Base-by-base conservation (phyloP, 2,113 vertebrate species). In the Cisticola juncidis region DNA sequence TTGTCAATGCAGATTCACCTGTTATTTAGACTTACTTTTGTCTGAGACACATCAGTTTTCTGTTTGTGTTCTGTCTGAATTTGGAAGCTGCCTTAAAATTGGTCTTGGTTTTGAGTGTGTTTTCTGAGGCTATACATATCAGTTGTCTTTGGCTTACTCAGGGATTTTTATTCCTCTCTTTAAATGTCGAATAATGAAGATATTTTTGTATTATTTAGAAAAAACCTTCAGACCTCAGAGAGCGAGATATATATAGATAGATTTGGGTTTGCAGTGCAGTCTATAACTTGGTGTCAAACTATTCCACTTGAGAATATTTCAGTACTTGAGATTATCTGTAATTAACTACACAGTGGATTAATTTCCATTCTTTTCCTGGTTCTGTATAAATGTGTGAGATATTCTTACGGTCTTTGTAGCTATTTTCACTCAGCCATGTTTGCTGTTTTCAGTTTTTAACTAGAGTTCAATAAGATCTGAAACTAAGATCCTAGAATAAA, bases 151-250 rank as follows among this genome's bases (percentile, higher is more conserved):
- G 95, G 95, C 97, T 96, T 98, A 98, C 98, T 98, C 98, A 98
- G 98, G 98, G 98, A 98, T 98, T 98, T 98, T 96, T 98, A 98
- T 97, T 98, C 97, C 96, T 97, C 98, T 96, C 93, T 97, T 98
- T 97, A 96, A 97, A 96, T 97, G 97, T 97, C 94, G 97, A 87
- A 96, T 98, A 97, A 95, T 96, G 94, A 96, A 96, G 89, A 93
- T 98, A 98, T 96, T 98, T 98, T 98, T 98, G 66, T 98, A 97
- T 98, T 96, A 97, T 97, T 98, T 98, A 95, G 96, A 96, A 96
- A 96, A 93, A 97, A 93, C 28, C 74, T 97, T 95, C 97, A 96
- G 90, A 78, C 96, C 95, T 97, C 84, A 92, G 81, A 60, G 35
- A 61, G 33, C 3, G 2, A 79, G 60, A 72, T 44, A 81, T 42